Percentiles rank a stretch among this genome's conserved stretches.
phyloP scores from a whole-genome alignment of 2,797 vertebrate species.

The Eulemur mongoz region DNA sequence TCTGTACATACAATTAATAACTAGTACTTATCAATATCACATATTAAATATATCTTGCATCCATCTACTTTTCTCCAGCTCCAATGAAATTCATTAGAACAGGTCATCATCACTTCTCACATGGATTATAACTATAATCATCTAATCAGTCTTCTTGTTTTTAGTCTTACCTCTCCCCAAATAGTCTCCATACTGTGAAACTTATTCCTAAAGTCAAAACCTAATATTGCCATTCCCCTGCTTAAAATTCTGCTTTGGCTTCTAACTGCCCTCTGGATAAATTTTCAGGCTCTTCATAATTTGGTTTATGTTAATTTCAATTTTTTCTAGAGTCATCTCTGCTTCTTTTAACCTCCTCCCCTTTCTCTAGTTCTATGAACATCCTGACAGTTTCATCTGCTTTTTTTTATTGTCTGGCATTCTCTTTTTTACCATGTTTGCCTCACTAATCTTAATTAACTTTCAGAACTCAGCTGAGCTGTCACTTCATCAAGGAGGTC shows the following conservation, averaged over 20 bases:
- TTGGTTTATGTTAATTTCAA: background rate
- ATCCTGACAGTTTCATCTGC: background rate
- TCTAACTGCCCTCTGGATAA: background rate
- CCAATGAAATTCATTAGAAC: background rate
- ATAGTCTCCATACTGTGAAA: background rate
- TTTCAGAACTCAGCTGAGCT: slow-evolving; percentile 6
- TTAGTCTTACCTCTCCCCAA: background rate
- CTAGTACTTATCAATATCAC: background rate
- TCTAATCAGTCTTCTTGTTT: background rate
- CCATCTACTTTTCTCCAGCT: background rate
- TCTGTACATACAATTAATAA: background rate
- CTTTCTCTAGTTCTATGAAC: background rate
- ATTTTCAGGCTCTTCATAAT: background rate
- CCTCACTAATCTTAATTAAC: background rate
- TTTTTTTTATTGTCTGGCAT: background rate
- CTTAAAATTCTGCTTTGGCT: slow-evolving; percentile 32
- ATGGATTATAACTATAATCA: background rate
- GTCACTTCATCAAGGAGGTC: background rate
- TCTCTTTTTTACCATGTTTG: background rate
- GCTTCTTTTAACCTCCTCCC: background rate
- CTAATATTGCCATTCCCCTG: background rate
- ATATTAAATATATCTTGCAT: background rate
- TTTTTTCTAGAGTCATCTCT: background rate
- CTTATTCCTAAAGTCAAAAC: background rate
- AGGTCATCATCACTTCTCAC: background rate